phyloP scores from a whole-genome alignment of 2,797 vertebrate species.

The Eospalax fontanierii region DNA sequence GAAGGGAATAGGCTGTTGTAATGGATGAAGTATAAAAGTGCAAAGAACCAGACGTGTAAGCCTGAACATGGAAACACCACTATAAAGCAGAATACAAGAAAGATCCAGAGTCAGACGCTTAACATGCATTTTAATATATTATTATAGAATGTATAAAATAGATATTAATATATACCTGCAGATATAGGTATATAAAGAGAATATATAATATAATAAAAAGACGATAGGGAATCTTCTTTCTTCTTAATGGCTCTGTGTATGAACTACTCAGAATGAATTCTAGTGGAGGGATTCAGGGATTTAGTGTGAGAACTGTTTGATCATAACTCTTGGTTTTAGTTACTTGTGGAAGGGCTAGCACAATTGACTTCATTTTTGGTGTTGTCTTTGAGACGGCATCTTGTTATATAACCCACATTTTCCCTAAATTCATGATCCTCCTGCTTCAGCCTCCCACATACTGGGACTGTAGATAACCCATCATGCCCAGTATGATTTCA shows the following conservation, averaged over 20 bases:
- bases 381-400: not conserved
- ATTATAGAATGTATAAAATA: too few species aligned
- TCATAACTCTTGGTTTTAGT: too few species aligned
- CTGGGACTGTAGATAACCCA: not conserved
- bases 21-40: not conserved
- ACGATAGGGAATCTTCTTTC: not conserved
- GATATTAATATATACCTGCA: too few species aligned
- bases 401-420: not conserved
- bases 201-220: too few species aligned
- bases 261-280: not conserved
- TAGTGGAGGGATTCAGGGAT: not conserved
- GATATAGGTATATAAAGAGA: too few species aligned
- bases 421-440: not conserved
- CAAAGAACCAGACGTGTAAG: not conserved
- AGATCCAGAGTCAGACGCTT: not conserved
- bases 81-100: not conserved
- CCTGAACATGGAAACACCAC: too few species aligned
- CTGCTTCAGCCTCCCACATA: not conserved
- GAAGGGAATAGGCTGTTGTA: not conserved
- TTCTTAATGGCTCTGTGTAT: not conserved
- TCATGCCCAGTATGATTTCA: not conserved
- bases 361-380: not conserved
- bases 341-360: not conserved
- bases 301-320: not conserved
- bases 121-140: too few species aligned